Base-by-base conservation (phyloP, 2,888 invertebrate species). In the Empis livida region DNA sequence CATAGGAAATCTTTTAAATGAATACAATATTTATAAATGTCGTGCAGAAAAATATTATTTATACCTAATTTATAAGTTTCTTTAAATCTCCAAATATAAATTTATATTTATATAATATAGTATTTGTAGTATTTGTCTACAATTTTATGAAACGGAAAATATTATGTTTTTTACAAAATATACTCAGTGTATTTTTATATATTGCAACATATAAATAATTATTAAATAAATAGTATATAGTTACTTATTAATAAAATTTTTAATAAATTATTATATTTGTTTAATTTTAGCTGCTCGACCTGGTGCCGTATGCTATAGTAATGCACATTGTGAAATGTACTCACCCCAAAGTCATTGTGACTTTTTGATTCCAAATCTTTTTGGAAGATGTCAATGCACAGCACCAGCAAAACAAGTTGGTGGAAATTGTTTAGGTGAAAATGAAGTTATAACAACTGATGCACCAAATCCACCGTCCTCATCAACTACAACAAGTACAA, bases 231-330 rank as follows among this genome's bases (percentile, higher is more conserved):
- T 27, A 27, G 23, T 27, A 9, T 20, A 5, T 39, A 13, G 9
- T 27, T 48, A 20, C n/a, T 43, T 5, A 17, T 17, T 5, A 10
- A 5, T 5, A 32, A 32, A 32, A 35, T 39, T 8, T 43, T 27
- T 45, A 48, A 54, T n/a, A n/a, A n/a, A n/a, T n/a, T n/a, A n/a
- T n/a, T n/a, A n/a, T n/a, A n/a, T n/a, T n/a, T n/a, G 49, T 49
- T 51, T 57, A 58, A 48, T 72, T 73, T n/a, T 74, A 92, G 92
- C 90, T 57, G 87, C 91, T 16, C 79, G 80, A 61, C 81, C 88
- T 31, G 87, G 89, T 48, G 84, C 88, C 57, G 86, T 90, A 37
- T 93, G 92, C 66, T 89, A 91, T 70, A 89, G 86, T 61, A 86
- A 91, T 65, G 83, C 84, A 51, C 92, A 92, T 65, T 93, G 92